Percentiles rank a stretch among this genome's conserved stretches.
phyloP scores from a whole-genome alignment of 2,113 vertebrate genomes.

The Felis chaus region DNA sequence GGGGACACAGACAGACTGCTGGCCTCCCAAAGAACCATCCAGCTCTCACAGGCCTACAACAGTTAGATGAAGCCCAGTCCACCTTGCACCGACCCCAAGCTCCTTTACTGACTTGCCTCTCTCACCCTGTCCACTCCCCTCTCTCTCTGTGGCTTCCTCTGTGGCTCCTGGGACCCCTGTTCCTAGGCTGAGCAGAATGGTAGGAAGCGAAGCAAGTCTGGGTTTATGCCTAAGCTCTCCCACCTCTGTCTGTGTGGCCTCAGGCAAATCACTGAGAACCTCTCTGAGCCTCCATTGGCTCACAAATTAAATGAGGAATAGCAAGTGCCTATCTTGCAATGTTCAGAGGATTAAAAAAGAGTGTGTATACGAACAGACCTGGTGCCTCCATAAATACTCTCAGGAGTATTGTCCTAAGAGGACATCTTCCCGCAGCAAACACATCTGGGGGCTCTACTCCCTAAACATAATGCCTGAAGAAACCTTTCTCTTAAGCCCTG shows the following conservation, averaged over 20 bases:
- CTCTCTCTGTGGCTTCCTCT: not conserved
- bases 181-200: not conserved
- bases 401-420: not conserved
- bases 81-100: fast-evolving
- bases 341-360: not conserved
- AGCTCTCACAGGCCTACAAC: not conserved
- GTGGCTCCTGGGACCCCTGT: not conserved
- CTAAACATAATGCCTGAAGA: not conserved
- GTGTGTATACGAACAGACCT: fast-evolving
- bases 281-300: not conserved
- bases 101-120: not conserved
- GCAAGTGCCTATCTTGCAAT: not conserved
- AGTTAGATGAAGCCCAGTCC: not conserved
- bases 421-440: not conserved
- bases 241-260: not conserved
- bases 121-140: too few relatives aligned
- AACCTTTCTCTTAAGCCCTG: not conserved
- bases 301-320: fast-evolving
- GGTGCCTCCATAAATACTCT: not conserved
- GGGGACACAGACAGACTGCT: too few relatives aligned
- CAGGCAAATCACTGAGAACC: not conserved
- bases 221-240: not conserved
- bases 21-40: fast-evolving
- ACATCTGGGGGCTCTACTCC: not conserved
- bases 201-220: not conserved